Evolutionary conservation across 2,113 vertebrate genomes (phyloP), one percentile per base, ranked within the genome.

Genomic region (Psephotus haematonotus): DNA sequence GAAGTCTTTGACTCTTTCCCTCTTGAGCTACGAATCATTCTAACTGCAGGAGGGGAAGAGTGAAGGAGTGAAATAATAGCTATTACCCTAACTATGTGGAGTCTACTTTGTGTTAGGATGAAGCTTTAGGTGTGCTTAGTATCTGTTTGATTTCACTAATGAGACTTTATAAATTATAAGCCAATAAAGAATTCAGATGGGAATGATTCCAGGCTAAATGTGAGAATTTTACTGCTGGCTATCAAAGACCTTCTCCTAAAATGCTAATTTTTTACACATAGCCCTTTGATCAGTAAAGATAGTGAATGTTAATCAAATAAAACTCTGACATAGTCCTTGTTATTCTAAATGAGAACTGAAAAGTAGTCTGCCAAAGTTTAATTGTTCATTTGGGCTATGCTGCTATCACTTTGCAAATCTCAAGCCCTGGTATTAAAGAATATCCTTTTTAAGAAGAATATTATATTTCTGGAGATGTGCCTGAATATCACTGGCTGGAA

Each of bases 1-100:
- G 86, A 90, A 95, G 86, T 71, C 17, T 70, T 89, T 88, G 60
- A 68, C 76, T 95, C 85, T 94, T 91, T 91, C 72, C 80, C 76
- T 93, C 91, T 88, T 84, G 80, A 92, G 79, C 82, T 91, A 35
- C 7, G 13, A 92, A 94, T 68, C 25, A 14, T 72, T 72, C 59
- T 88, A 95, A 97, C 95, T 96, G 96, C 80, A 85, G 72, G 44
- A 71, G 88, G 67, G 70, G 84, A 84, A 86, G 62, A 85, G 70
- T 60, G 92, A 75, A 92, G 88, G 86, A 95, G 14, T 93, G 80
- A 95, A 95, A 97, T 88, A 96, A 95, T 88, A 97, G 82, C 84
- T 89, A 53, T 83, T 92, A 57, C 35, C 55, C 49, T 97, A 86
- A 96, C 97, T 97, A 97, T 13, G 17, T 86, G 55, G 18, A 88